Conservation (phyloP, 1,140 invertebrate genomes). For the Diuraphis noxia region DNA sequence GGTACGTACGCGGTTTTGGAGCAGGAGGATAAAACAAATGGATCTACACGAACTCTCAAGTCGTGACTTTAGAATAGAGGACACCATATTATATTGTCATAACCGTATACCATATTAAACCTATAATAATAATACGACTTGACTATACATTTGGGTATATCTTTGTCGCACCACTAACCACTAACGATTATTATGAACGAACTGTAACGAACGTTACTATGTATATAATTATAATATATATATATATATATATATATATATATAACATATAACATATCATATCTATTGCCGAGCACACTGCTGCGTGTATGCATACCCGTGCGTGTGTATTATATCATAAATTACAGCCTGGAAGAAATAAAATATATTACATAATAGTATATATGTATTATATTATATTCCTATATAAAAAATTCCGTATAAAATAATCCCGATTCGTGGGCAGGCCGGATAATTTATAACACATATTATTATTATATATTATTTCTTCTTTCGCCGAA, state of each 20-base stretch:
- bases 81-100: background rate
- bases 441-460: conserved; percentile 45
- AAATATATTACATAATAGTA: too few species aligned
- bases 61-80: background rate
- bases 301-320: too few species aligned
- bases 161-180: background rate
- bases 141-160: background rate
- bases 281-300: background rate
- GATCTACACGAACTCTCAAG: background rate
- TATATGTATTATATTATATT: background rate
- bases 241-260: too few species aligned
- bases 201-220: background rate
- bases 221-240: too few species aligned
- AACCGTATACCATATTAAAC: background rate
- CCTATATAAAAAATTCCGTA: conserved; percentile 2
- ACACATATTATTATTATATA: background rate
- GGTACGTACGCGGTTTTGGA: too few species aligned
- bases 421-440: conserved; percentile 32
- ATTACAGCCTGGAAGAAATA: background rate
- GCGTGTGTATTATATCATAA: conserved; percentile 25
- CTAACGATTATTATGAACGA: conserved; percentile 9
- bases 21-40: background rate
- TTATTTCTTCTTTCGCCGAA: background rate
- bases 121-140: too few species aligned
- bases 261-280: too few species aligned